Evolutionary conservation across 2,888 invertebrate genomes (phyloP), one percentile per base, ranked within the genome.

Genomic region (Tuberolachnus salignus): DNA sequence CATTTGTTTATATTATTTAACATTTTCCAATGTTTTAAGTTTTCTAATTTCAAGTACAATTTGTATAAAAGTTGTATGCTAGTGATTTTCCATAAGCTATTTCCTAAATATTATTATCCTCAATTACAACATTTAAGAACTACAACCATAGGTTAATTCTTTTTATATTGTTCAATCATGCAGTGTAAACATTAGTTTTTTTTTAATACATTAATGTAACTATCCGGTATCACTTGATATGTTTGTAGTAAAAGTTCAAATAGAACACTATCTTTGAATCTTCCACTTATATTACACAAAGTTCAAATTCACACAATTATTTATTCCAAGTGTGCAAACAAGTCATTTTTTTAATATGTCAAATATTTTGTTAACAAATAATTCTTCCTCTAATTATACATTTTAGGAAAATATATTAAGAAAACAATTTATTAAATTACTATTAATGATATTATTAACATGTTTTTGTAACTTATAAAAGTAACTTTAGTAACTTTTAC

Each of bases 41-140:
- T 55, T 63, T 73, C 73, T 16, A 73, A 63, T 34, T 51, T 61
- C 14, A 49, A 51, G n/a, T 73, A 73, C 51, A 73, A 16, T 19
- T 53, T 6, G 1, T 42, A 63, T 51, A 73, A 19, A n/a, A 63
- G 49, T 51, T 42, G 34, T 9, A 34, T 13, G 73, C 19, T 21
- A 51, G 3, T 51, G 73, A 34, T 63, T 73, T 51, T 1, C 61
- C 73, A 34, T 19, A 21, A 3, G 73, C 73, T 73, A 63, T 73
- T 51, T 73, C 63, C 16, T 49, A 19, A 14, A 51, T 21, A 42
- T 9, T 14, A 34, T 19, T 4, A 19, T 63, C 63, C 9, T 73
- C 63, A 14, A 73, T 13, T 14, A 0, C 1, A 34, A 73, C 63
- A 14, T 34, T 34, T 21, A 73, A 63, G 3, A 34, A 34, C 14